These are phyloP conservation scores for Haliclystus octoradiatus DNA, from an alignment of 30 jellyfish, hydroid and myxozoan species.

Conservation along the genomic window DNA sequence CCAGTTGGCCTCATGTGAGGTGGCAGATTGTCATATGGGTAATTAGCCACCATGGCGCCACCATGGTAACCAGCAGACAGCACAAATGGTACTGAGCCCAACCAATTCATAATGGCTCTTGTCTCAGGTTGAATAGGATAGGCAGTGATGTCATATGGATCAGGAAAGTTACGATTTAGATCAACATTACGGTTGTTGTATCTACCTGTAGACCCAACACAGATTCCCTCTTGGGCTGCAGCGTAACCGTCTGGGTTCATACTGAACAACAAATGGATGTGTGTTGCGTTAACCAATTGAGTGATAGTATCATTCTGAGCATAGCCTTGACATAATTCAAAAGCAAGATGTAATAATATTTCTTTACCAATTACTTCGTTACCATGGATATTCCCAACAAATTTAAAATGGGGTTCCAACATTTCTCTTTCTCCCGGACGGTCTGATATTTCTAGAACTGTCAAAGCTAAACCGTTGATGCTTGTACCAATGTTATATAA, in stretches of 20 bases:
- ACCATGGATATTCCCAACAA: not conserved
- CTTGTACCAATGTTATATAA: not conserved
- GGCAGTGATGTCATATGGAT: slow-evolving; percentile 41
- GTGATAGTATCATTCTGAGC: not conserved
- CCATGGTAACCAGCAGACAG: slow-evolving; percentile 94
- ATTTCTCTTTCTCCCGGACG: not conserved
- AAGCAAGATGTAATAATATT: not conserved
- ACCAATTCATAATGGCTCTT: slow-evolving; percentile 78
- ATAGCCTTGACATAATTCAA: not conserved
- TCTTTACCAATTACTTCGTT: not conserved
- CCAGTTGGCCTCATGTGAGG: not conserved
- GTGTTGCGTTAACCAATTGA: not conserved
- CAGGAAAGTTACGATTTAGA: slow-evolving; percentile 76
- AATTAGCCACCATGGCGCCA: slow-evolving; percentile 42
- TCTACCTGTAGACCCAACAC: not conserved
- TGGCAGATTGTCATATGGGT: not conserved
- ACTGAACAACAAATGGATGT: not conserved
- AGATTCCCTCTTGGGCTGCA: not conserved
- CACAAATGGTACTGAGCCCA: slow-evolving; percentile 62
- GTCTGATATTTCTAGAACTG: not conserved
- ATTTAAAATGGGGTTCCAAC: not conserved
- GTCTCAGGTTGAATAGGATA: slow-evolving; percentile 72
- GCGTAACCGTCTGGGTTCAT: not conserved
- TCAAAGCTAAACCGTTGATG: not conserved
- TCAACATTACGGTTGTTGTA: not conserved